Percentiles rank a stretch among this genome's conserved stretches.
These are phyloP conservation scores for Drosophila pseudotakahashii DNA, from an alignment of 2,888 invertebrate species.

Conservation along the genomic window DNA sequence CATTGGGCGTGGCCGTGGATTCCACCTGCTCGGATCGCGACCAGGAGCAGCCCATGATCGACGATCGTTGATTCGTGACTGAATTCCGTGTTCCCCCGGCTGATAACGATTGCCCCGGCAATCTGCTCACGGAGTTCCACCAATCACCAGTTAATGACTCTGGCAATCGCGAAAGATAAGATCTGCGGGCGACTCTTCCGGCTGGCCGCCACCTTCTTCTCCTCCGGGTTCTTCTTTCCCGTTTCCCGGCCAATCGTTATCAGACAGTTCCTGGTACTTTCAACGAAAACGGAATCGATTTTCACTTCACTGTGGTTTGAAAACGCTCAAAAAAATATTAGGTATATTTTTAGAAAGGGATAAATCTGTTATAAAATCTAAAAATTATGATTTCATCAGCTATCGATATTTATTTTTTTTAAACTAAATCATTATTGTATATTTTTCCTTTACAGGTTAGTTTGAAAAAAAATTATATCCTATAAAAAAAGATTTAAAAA, in stretches of 20 bases:
- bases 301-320: background rate
- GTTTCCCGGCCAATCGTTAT: background rate
- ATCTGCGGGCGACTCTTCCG: slow-evolving; percentile 9
- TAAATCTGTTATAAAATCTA: too few relatives aligned
- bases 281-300: slow-evolving; percentile 11
- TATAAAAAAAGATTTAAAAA: too few relatives aligned
- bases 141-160: slow-evolving; percentile 22
- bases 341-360: too few relatives aligned
- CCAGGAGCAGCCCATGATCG: slow-evolving; percentile 80
- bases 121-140: background rate
- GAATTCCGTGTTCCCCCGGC: background rate
- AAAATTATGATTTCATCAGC: too few relatives aligned
- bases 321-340: background rate
- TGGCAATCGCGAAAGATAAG: slow-evolving; percentile 20
- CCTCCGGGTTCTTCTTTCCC: background rate
- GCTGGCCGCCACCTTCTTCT: slow-evolving; percentile 10
- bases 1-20: slow-evolving; percentile 60
- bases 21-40: slow-evolving; percentile 67
- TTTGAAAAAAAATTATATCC: too few relatives aligned
- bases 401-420: too few relatives aligned
- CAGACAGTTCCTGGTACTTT: slow-evolving; percentile 7
- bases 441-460: too few relatives aligned
- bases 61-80: slow-evolving; percentile 8
- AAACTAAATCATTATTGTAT: too few relatives aligned
- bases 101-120: background rate